Evolutionary conservation across 2,797 vertebrate genomes (phyloP).

Genomic region (Tangara arthus): DNA sequence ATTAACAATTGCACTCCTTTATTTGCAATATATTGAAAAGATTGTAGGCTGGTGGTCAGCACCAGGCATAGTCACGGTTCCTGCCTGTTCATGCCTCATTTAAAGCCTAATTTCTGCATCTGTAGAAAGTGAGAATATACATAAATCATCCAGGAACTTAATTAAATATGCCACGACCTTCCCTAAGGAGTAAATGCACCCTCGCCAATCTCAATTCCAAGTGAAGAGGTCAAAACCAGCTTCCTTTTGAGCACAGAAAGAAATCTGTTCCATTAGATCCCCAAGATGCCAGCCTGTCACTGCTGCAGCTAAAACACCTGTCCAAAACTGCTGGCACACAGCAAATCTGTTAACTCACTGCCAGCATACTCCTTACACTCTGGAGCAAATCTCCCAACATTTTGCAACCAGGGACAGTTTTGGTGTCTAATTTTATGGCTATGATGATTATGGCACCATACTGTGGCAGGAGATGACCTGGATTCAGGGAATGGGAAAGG

Average conservation of each 20-base stretch:
- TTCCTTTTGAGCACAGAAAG: neutral
- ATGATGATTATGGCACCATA: accelerated
- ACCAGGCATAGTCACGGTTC: neutral
- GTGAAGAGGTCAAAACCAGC: neutral
- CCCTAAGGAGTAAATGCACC: neutral
- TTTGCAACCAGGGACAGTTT: neutral
- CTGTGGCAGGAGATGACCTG: neutral
- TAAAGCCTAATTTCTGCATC: neutral
- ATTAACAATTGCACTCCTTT: neutral
- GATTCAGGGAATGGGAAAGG: neutral
- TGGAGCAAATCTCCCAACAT: neutral
- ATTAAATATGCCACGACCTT: neutral
- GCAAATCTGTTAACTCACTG: neutral
- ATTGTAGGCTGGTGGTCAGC: neutral
- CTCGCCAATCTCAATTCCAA: neutral
- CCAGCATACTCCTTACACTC: neutral
- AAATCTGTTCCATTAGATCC: neutral
- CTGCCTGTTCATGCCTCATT: neutral
- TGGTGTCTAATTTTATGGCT: neutral
- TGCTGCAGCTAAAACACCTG: neutral
- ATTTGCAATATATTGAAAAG: neutral
- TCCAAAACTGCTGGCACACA: neutral
- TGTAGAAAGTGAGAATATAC: neutral
- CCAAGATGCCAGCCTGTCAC: neutral
- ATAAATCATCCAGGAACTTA: neutral